Conservation (phyloP, 2,888 invertebrate species). For the Piscicola geometra region DNA sequence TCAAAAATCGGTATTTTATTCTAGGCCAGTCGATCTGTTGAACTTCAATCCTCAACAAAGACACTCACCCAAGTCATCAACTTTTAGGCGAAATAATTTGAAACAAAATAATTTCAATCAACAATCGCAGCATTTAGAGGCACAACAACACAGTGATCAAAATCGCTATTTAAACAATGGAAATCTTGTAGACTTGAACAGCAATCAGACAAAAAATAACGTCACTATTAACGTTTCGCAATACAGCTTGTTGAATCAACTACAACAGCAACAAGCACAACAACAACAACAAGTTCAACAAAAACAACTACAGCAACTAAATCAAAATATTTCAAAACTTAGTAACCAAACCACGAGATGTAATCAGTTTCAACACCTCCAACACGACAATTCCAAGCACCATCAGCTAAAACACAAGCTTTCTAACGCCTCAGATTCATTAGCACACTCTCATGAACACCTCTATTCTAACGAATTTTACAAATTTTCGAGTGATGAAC, state of each 20-base stretch:
- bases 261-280: background rate
- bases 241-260: slow-evolving; percentile 16
- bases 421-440: background rate
- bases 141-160: background rate
- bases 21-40: slow-evolving; percentile 23
- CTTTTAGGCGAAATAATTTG: background rate
- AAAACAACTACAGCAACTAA: no score
- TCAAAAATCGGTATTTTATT: no score
- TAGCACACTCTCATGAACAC: background rate
- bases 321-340: no score
- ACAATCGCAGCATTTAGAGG: background rate
- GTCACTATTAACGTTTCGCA: slow-evolving; percentile 2
- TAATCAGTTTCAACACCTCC: background rate
- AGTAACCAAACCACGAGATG: background rate
- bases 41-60: slow-evolving; percentile 21
- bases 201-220: background rate
- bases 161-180: background rate
- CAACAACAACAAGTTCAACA: background rate
- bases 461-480: slow-evolving; percentile 11
- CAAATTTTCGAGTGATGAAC: background rate
- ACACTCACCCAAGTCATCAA: slow-evolving; percentile 13
- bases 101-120: no score
- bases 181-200: background rate
- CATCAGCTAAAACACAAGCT: background rate
- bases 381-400: background rate